These are phyloP conservation scores for Acrocephalus kingi DNA, from an alignment of 2,113 vertebrate species.

Conservation along the genomic window DNA sequence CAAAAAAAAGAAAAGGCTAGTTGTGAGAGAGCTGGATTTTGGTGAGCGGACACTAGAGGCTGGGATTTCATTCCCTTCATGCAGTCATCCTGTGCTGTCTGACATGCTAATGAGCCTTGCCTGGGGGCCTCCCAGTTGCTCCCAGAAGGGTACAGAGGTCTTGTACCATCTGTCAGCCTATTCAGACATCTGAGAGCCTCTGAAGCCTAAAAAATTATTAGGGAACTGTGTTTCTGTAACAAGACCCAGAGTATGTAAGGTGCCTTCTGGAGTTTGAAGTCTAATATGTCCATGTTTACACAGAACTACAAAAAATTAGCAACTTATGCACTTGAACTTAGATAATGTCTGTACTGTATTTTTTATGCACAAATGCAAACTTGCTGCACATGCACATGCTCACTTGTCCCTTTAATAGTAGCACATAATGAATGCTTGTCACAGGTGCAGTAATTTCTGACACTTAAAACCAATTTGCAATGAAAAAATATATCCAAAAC, in stretches of 20 bases:
- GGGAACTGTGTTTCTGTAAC: background rate
- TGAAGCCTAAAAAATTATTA: background rate
- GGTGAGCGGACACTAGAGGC: fast-evolving
- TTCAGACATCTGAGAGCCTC: background rate
- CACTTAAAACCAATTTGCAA: background rate
- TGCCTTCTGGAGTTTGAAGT: background rate
- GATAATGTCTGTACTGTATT: no score
- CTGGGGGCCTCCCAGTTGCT: background rate
- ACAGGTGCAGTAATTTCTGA: background rate
- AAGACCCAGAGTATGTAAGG: background rate
- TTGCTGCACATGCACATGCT: background rate
- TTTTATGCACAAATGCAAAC: background rate
- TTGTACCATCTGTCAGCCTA: conserved; percentile 13
- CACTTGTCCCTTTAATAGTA: background rate
- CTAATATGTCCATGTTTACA: fast-evolving
- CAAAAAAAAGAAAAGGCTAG: background rate
- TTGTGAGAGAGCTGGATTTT: background rate
- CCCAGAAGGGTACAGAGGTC: background rate
- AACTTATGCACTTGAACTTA: background rate
- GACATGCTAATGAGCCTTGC: background rate
- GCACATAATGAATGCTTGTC: background rate
- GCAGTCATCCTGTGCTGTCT: background rate
- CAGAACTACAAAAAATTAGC: background rate
- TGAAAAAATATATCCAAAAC: background rate
- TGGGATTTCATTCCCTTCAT: background rate